A percentile compares a stretch with the other conserved stretches of the same genome.
These are phyloP conservation scores for Drosophila rubida DNA, from an alignment of 2,888 invertebrate species.

Conservation along the genomic window DNA sequence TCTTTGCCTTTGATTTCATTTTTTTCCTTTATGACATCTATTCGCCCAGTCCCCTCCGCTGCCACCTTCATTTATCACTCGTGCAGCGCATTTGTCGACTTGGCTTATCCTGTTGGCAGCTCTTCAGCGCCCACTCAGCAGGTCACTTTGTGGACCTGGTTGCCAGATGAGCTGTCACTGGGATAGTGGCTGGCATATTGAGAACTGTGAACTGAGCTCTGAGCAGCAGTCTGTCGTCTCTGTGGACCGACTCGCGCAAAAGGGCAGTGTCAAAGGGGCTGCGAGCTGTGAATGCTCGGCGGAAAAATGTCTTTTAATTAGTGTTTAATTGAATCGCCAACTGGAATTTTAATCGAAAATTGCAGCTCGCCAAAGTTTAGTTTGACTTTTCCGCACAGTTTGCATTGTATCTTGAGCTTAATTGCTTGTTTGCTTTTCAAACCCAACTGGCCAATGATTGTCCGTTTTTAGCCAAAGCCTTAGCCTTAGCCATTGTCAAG, in stretches of 20 bases:
- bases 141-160: constrained; percentile 37
- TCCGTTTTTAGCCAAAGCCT: constrained; percentile 8
- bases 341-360: constrained; percentile 81
- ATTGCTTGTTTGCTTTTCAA: constrained; percentile 67
- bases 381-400: constrained; percentile 73
- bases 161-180: constrained; percentile 39
- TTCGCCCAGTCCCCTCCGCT: constrained; percentile 29
- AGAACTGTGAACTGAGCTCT: constrained; percentile 5
- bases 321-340: constrained; percentile 78
- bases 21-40: constrained; percentile 59
- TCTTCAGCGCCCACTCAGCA: constrained; percentile 17
- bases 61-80: constrained; percentile 67
- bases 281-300: constrained; percentile 40
- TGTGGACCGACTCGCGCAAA: constrained; percentile 16
- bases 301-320: constrained; percentile 76
- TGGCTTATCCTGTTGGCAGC: constrained; percentile 66
- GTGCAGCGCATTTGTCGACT: constrained; percentile 68
- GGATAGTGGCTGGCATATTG: constrained; percentile 20
- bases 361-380: constrained; percentile 50
- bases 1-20: constrained; percentile 42
- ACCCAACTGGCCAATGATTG: constrained; percentile 58
- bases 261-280: constrained; percentile 55
- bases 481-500: constrained; percentile 15
- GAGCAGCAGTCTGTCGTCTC: constrained; percentile 1
- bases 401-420: constrained; percentile 67